Percentiles rank a stretch among this genome's conserved stretches.
Evolutionary conservation across 2,888 invertebrate genomes (phyloP).

Genomic region (Rutpela maculata): DNA sequence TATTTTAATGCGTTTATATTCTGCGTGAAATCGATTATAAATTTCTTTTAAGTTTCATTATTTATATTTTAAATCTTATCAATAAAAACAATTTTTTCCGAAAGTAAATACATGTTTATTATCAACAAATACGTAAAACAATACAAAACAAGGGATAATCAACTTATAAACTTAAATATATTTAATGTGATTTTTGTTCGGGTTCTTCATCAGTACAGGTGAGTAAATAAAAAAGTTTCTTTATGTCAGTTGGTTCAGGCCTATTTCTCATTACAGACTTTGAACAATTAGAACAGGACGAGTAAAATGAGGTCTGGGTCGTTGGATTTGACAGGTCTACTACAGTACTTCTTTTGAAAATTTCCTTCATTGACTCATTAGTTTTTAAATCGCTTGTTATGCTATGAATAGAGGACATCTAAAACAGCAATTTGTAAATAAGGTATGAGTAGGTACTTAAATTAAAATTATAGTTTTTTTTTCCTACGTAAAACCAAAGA

Average conservation of each 20-base stretch:
- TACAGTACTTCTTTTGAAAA: conserved; percentile 48
- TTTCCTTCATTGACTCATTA: conserved; percentile 49
- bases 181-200: neutral
- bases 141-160: neutral
- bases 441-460: neutral
- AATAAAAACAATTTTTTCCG: neutral
- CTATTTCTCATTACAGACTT: neutral
- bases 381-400: conserved; percentile 44
- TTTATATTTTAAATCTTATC: no score
- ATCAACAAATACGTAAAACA: neutral
- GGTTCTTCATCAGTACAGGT: conserved; percentile 38
- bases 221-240: conserved; percentile 38
- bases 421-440: neutral
- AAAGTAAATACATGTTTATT: neutral
- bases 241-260: conserved; percentile 16
- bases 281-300: conserved; percentile 54
- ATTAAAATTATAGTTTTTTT: no score
- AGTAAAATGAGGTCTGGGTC: conserved; percentile 51
- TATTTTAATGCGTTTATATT: no score
- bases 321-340: conserved; percentile 46
- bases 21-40: no score
- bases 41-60: no score
- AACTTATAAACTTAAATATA: neutral
- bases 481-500: no score
- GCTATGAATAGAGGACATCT: conserved; percentile 56